Base-by-base conservation (phyloP, 1,140 invertebrate genomes). In the Delia radicum region DNA sequence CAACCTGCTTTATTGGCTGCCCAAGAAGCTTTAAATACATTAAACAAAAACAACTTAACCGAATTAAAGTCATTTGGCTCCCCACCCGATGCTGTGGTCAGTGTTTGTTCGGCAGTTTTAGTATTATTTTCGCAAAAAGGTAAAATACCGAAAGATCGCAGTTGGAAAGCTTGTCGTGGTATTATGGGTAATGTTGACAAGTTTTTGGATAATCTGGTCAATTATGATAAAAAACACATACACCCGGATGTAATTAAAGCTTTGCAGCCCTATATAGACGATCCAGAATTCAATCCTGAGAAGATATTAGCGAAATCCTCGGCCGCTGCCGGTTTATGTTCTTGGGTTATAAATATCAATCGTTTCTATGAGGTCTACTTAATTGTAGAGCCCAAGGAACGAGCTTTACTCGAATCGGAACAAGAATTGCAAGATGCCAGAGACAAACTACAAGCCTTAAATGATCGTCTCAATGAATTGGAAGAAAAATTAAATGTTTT, bases 211-310 rank as follows among this genome's bases (percentile, higher is more conserved):
- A 91, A 93, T 77, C 88, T 99, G 37, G 91, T 94, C 24, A 94
- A 94, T 81, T 98, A 97, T 81, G 94, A 98, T 82, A 98, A 98
- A 84, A 96, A 98, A 86, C 94, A 97, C 82, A 98, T 98, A 84
- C 94, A 93, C 80, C 92, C 95, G 0, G 93, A 95, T 78, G 90
- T 96, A 74, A 91, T 96, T 3, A 96, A 95, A 87, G 93, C 89
- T 24, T 86, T 90, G 31, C 86, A 88, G 76, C 88, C 88, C n/a
- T 91, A 90, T 75, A 83, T 89, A 65, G 85, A 80, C 3, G 88
- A 90, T 80, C 89, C 91, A 61, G 95, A 96, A 76, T 98, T 98
- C 83, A 91, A 93, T 76, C 93, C 95, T 0, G 94, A 96, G 24
- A 92, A 94, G 73, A 94, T 99, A 78, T 86, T 91, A 75, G 89